These are phyloP conservation scores for human DNA, from an alignment of 2,113 vertebrate species.

Conservation along the genomic window DNA sequence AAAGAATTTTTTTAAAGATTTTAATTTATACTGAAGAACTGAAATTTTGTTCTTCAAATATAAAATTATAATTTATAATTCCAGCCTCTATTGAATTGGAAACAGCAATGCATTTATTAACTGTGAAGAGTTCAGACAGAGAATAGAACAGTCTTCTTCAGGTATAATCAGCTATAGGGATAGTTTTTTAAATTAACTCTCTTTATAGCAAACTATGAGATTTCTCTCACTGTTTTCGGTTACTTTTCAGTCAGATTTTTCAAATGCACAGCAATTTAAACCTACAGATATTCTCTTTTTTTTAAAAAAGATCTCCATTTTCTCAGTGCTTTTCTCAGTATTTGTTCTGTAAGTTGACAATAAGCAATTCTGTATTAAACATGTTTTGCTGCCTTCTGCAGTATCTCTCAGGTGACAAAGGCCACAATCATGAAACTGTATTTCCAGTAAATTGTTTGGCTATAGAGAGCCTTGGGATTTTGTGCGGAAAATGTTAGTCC, in stretches of 20 bases:
- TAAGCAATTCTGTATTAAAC: neutral
- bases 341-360: neutral
- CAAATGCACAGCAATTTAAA: neutral
- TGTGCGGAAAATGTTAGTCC: neutral
- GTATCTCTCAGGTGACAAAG: neutral
- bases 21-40: slow-evolving; percentile 8
- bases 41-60: neutral
- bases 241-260: neutral
- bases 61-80: neutral
- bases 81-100: neutral
- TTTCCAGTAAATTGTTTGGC: neutral
- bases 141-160: neutral
- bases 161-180: neutral
- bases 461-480: neutral
- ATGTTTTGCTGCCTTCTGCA: neutral
- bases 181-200: neutral
- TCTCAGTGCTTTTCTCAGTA: neutral
- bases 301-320: neutral
- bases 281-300: neutral
- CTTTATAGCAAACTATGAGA: neutral
- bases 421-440: neutral
- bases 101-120: neutral
- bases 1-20: neutral
- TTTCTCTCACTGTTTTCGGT: neutral
- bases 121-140: neutral